Evolutionary conservation across 1,140 invertebrate genomes (phyloP), one percentile per base, ranked within the genome.

Genomic region (Bombus breviceps): DNA sequence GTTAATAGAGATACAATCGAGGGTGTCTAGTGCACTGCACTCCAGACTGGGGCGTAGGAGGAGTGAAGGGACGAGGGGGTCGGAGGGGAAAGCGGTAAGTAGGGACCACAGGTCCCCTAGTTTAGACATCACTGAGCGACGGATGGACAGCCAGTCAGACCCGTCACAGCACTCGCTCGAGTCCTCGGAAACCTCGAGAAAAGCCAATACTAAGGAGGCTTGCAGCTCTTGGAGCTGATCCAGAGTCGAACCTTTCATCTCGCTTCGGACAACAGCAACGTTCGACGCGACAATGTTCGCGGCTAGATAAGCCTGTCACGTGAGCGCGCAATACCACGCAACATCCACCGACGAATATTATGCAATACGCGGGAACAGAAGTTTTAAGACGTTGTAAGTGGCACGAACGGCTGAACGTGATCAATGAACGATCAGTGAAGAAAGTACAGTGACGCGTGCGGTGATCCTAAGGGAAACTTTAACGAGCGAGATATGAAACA

Each of bases 1-100:
- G 93, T 95, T 95, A 95, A 95, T 95, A 95, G 94, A 95, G 95
- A 95, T 95, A 95, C 94, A 95, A 95, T 95, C 95, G 93, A 94
- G 93, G 92, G 93, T 94, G 95, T 94, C 94, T 94, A 93, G 93
- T 94, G 92, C 92, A 93, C 88, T 93, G 93, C 90, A 93, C 92
- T 93, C 92, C 53, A 82, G 91, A 88, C 90, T 89, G 83, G 83
- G 86, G 91, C 93, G 94, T 94, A 94, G 94, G 94, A 94, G 94
- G 93, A 94, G 93, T 90, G 91, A 90, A 88, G 83, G 81, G 87
- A 72, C 80, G 81, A 68, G 90, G 92, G 91, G 91, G 85, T 75
- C 91, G 91, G 92, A 91, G 92, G 92, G 92, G 93, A 90, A 82
- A 85, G 92, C 89, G 88, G 92, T 94, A 94, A 94, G 94, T 93